phyloP scores from a whole-genome alignment of 64 coral and sea anemone genomes.

The Stichodactyla helianthus region DNA sequence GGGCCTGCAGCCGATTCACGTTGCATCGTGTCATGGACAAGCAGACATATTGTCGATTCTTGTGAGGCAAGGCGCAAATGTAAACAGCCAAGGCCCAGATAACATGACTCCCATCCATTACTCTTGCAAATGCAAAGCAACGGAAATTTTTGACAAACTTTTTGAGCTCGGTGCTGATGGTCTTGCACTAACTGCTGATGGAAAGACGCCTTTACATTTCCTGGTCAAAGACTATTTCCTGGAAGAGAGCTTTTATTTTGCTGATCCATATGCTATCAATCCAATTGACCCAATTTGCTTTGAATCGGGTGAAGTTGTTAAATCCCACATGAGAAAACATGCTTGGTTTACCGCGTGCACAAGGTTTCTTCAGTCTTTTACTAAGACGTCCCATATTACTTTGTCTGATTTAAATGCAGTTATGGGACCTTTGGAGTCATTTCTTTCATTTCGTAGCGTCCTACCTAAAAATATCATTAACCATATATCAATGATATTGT shows the following conservation, averaged over 20 bases:
- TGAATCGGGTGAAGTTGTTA: background rate
- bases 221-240: background rate
- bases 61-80: conserved; percentile 1
- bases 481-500: background rate
- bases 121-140: conserved; percentile 32
- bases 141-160: conserved; percentile 8
- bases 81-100: conserved; percentile 28
- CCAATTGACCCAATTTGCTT: background rate
- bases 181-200: background rate
- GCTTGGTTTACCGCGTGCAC: background rate
- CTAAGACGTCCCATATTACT: background rate
- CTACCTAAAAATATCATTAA: background rate
- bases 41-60: conserved; percentile 4
- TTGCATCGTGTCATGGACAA: conserved; percentile 51
- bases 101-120: conserved; percentile 61
- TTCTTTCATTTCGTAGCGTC: background rate
- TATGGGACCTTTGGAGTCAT: background rate
- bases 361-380: background rate
- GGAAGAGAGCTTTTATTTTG: background rate
- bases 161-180: background rate
- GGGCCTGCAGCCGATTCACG: conserved; percentile 43
- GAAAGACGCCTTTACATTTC: background rate
- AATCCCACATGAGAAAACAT: background rate
- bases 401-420: background rate
- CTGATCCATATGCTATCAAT: background rate